phyloP scores from a whole-genome alignment of 2,113 vertebrate genomes.

The Gnathonemus longibarbis region DNA sequence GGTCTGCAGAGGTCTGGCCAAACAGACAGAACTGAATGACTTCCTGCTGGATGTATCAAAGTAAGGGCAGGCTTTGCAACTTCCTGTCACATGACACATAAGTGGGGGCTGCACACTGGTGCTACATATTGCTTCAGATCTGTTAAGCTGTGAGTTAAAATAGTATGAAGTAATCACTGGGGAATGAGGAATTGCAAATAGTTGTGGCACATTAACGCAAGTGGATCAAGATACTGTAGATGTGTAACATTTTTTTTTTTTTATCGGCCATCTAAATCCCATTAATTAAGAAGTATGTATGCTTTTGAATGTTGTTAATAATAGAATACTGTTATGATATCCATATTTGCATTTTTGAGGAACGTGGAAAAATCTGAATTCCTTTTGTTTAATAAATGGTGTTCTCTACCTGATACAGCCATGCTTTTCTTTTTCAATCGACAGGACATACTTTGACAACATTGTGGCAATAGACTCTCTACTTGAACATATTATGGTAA shows the following conservation, averaged over 20 bases:
- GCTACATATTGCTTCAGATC: not conserved
- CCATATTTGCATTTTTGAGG: not conserved
- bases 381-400: not conserved
- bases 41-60: conserved; percentile 97
- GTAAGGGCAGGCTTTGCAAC: conserved; percentile 61
- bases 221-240: not conserved
- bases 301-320: not conserved
- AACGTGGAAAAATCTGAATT: not conserved
- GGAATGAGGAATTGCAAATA: not conserved
- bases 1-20: conserved; percentile 94
- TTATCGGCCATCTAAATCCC: not conserved
- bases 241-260: not conserved
- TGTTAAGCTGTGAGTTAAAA: not conserved
- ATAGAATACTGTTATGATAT: not conserved
- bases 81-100: conserved; percentile 1
- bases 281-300: not conserved
- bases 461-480: conserved; percentile 99
- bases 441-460: conserved; percentile 99
- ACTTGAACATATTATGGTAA: conserved; percentile 99
- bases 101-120: not conserved
- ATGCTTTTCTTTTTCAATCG: conserved; percentile 53
- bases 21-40: conserved; percentile 97
- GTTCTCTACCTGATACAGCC: conserved; percentile 21
- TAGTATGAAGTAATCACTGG: not conserved
- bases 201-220: not conserved